These are phyloP conservation scores for Agonum fuliginosum DNA, from an alignment of 2,888 invertebrate genomes.

Conservation along the genomic window DNA sequence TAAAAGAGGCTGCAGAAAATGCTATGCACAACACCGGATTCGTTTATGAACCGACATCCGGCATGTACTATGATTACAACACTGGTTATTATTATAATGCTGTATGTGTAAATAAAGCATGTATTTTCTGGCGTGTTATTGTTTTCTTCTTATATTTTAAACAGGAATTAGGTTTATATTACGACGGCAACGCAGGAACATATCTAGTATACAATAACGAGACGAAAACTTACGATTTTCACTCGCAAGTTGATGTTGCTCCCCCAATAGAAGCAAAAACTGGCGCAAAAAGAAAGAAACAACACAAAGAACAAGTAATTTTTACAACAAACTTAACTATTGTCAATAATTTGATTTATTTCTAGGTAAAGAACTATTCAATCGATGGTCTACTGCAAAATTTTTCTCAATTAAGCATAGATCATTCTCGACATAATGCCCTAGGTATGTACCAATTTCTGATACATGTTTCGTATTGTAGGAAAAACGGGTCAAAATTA, in stretches of 20 bases:
- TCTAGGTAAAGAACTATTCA: slow-evolving; percentile 72
- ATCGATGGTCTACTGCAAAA: slow-evolving; percentile 70
- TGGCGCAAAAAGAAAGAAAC: slow-evolving; percentile 64
- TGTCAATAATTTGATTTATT: slow-evolving; percentile 62
- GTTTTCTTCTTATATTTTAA: no score
- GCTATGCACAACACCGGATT: slow-evolving; percentile 85
- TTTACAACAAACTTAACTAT: slow-evolving; percentile 38
- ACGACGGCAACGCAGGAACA: slow-evolving; percentile 88
- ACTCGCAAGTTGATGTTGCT: slow-evolving; percentile 82
- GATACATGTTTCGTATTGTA: slow-evolving; percentile 61
- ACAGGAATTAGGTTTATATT: slow-evolving; percentile 90
- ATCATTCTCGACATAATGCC: slow-evolving; percentile 74
- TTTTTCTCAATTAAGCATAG: slow-evolving; percentile 72
- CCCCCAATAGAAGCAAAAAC: slow-evolving; percentile 52
- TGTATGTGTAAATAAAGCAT: slow-evolving; percentile 74
- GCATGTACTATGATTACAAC: slow-evolving; percentile 91
- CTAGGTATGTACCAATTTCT: slow-evolving; percentile 74
- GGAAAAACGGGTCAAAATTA: slow-evolving; percentile 61
- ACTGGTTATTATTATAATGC: slow-evolving; percentile 94
- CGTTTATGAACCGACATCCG: slow-evolving; percentile 90
- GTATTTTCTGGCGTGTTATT: no score
- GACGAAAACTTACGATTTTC: slow-evolving; percentile 85
- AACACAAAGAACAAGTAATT: slow-evolving; percentile 63
- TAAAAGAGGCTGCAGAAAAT: slow-evolving; percentile 84
- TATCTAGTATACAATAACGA: slow-evolving; percentile 89